These are phyloP conservation scores for Marmota flaviventris DNA, from an alignment of 2,113 vertebrate species.

Conservation along the genomic window DNA sequence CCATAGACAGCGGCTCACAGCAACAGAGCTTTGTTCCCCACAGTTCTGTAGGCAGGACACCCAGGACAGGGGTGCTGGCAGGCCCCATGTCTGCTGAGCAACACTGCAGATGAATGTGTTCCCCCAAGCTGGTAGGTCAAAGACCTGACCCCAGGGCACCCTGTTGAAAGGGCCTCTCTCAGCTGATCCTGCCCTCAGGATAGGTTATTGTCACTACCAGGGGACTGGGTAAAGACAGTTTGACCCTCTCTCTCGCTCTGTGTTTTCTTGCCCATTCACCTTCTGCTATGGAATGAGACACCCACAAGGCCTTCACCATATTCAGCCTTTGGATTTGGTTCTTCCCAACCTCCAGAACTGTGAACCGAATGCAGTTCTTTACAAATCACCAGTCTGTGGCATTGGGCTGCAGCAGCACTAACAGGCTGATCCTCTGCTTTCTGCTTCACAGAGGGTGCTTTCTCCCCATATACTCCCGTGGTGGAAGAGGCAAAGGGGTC, in stretches of 20 bases:
- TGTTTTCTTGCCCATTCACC: not conserved
- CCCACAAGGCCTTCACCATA: not conserved
- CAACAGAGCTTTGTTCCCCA: not conserved
- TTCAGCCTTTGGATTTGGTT: not conserved
- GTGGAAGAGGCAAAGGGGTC: not conserved
- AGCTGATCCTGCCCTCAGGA: not conserved
- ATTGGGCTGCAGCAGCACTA: too few relatives aligned
- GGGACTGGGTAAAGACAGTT: too few relatives aligned
- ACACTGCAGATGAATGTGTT: too few relatives aligned
- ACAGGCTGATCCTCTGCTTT: not conserved
- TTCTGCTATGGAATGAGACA: not conserved
- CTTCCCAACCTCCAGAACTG: too few relatives aligned
- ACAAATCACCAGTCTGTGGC: too few relatives aligned
- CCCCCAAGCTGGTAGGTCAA: fast-evolving
- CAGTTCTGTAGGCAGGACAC: too few relatives aligned
- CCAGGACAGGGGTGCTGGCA: not conserved
- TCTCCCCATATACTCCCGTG: not conserved
- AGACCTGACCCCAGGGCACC: fast-evolving
- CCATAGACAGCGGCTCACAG: fast-evolving
- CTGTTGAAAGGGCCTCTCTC: not conserved
- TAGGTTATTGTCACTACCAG: fast-evolving
- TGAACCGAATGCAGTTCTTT: not conserved
- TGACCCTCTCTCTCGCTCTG: not conserved
- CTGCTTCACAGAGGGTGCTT: not conserved
- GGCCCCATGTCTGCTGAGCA: fast-evolving